phyloP scores from a whole-genome alignment of 2,113 vertebrate species.

The Rhinoderma darwinii region DNA sequence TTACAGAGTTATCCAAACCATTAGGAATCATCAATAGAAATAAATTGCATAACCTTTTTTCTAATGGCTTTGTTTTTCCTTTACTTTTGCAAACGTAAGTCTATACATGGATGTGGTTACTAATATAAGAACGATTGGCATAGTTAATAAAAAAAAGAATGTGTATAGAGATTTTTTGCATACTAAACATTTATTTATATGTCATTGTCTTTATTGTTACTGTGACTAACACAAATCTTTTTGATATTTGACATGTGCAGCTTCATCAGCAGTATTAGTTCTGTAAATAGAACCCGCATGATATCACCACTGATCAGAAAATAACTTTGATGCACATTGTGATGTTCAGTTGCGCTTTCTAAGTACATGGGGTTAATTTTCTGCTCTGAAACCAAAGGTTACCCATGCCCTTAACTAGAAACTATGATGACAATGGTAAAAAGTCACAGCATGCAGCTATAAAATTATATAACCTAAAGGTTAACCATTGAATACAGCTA shows the following conservation, averaged over 20 bases:
- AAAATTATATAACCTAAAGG: constrained; percentile 66
- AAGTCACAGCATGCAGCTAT: constrained; percentile 61
- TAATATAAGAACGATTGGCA: background rate
- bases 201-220: background rate
- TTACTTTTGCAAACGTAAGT: too few relatives aligned
- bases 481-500: constrained; percentile 67
- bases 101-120: background rate
- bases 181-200: background rate
- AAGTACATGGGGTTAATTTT: background rate
- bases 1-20: too few relatives aligned
- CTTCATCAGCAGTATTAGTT: background rate
- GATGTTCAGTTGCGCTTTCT: background rate
- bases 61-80: too few relatives aligned
- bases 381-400: constrained; percentile 12
- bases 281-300: background rate
- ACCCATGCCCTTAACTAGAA: constrained; percentile 8
- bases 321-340: background rate
- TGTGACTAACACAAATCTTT: background rate
- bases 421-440: constrained; percentile 44
- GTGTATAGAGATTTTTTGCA: background rate
- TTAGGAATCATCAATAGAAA: too few relatives aligned
- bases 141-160: too few relatives aligned
- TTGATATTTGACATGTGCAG: background rate
- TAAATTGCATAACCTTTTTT: too few relatives aligned
- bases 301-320: background rate